Evolutionary conservation across 1,140 invertebrate species (phyloP), one percentile per base, ranked within the genome.

Genomic region (Xylocopa sonorina): DNA sequence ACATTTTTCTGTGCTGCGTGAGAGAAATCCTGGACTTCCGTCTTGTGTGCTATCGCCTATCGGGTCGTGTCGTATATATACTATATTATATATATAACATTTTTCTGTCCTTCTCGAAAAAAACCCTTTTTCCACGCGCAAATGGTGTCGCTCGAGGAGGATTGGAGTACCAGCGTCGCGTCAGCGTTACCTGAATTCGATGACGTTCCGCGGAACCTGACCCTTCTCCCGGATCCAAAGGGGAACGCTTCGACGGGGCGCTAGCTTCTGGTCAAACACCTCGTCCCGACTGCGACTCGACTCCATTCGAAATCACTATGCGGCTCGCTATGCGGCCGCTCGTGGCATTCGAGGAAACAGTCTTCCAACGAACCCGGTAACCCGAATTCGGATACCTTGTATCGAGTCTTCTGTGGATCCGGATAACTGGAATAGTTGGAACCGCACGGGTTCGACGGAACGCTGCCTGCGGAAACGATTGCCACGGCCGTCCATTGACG

Each of bases 51-150:
- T 60, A 60, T n/a, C 6, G n/a, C 34, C 67, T 78, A 71, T 62
- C 71, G 48, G 58, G 71, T 74, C 66, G 75, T 78, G 75, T 78
- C 21, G 34, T 71, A 48, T 62, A 66, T 67, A 50, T n/a, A 38
- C 32, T 38, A 62, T 46, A 46, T n/a, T 29, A 64, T 64, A 64
- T 48, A n/a, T 18, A 46, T 29, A 29, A 53, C 12, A 18, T 60
- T 50, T 63, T 24, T 24, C 46, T 63, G 62, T 55, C 58, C 34
- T 50, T 24, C 24, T 46, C 48, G 38, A 53, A 41, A 51, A 32
- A 66, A 53, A n/a, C 27, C 24, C 46, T 29, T 41, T 53, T n/a
- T n/a, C n/a, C 27, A 9, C 63, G 41, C 74, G 34, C 27, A 29
- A 50, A 55, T 78, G 75, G 34, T 78, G 46, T 60, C 43, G 50